phyloP scores from a whole-genome alignment of 2,113 vertebrate species.

The Clarias batrachus region DNA sequence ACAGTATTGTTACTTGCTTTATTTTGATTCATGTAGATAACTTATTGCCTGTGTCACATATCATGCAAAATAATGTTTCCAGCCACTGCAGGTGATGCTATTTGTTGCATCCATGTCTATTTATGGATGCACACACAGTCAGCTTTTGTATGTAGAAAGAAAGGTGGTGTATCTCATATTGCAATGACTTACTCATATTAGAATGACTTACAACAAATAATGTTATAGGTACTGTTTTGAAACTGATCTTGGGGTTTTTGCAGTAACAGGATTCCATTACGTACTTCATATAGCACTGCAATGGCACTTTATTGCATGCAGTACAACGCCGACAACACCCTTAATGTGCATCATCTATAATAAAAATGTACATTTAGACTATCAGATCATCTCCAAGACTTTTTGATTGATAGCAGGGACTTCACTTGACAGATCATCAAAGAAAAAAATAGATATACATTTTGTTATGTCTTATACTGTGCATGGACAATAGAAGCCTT shows the following conservation, averaged over 20 bases:
- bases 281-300: slow-evolving; percentile 11
- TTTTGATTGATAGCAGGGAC: background rate
- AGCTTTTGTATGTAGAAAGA: background rate
- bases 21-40: background rate
- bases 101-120: slow-evolving; percentile 21
- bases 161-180: background rate
- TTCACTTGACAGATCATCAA: background rate
- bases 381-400: background rate
- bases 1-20: background rate
- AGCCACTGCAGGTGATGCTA: slow-evolving; percentile 21
- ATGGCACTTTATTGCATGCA: slow-evolving; percentile 24
- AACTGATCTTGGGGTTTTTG: background rate
- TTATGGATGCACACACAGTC: slow-evolving; percentile 1
- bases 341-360: background rate
- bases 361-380: background rate
- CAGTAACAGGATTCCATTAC: background rate
- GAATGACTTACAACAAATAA: background rate
- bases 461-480: background rate
- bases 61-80: background rate
- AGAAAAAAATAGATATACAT: background rate
- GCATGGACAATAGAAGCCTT: background rate
- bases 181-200: background rate
- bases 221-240: background rate
- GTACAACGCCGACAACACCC: slow-evolving; percentile 18
- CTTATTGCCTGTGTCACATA: background rate